phyloP scores from a whole-genome alignment of 2,113 vertebrate species.

The Menidia beryllina region DNA sequence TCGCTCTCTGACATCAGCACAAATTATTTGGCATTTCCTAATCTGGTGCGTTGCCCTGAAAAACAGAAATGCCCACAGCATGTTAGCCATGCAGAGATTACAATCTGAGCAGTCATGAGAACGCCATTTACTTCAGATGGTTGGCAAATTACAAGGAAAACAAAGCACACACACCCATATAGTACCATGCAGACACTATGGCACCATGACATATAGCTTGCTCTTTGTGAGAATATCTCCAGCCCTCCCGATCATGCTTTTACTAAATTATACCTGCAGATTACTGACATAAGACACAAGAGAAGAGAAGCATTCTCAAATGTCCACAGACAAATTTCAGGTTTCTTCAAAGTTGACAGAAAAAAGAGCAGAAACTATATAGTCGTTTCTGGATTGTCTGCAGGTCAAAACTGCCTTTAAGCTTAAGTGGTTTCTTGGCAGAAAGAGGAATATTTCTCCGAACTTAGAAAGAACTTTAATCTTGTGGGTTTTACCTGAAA shows the following conservation, averaged over 20 bases:
- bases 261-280: not conserved
- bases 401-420: constrained; percentile 34
- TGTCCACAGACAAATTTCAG: constrained; percentile 23
- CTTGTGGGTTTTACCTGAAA: constrained; percentile 23
- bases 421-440: constrained; percentile 52
- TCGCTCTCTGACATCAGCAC: constrained; percentile 18
- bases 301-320: constrained; percentile 18
- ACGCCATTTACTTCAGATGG: constrained; percentile 48
- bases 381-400: constrained; percentile 8
- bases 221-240: constrained; percentile 15
- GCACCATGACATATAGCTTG: constrained; percentile 34
- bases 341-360: constrained; percentile 5
- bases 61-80: constrained; percentile 45
- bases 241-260: not conserved
- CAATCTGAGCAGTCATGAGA: constrained; percentile 63
- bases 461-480: constrained; percentile 23
- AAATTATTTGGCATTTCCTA: constrained; percentile 33
- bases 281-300: not conserved
- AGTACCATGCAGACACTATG: constrained; percentile 48
- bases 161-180: constrained; percentile 31
- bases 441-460: constrained; percentile 16
- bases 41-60: constrained; percentile 51
- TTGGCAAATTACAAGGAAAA: constrained; percentile 52
- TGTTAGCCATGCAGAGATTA: constrained; percentile 58
- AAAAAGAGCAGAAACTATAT: constrained; percentile 3